Evolutionary conservation across 2,113 vertebrate genomes (phyloP).

Genomic region (Oryzias celebensis): DNA sequence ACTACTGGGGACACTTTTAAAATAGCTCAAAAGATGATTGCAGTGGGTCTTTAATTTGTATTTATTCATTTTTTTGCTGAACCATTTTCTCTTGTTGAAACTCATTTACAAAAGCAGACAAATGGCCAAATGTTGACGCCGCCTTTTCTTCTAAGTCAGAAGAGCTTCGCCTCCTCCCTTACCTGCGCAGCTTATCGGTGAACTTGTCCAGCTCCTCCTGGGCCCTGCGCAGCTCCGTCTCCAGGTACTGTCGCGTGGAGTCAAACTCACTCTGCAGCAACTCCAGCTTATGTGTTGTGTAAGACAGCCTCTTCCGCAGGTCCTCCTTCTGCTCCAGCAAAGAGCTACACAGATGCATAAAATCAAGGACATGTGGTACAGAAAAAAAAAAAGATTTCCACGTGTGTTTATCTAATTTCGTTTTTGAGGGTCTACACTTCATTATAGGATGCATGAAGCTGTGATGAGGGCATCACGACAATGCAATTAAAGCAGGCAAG

Average conservation of each 20-base stretch:
- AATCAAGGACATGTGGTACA: slow-evolving; percentile 22
- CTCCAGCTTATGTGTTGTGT: slow-evolving; percentile 91
- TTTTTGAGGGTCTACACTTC: slow-evolving; percentile 18
- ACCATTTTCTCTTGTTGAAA: no score
- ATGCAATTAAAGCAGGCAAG: slow-evolving; percentile 36
- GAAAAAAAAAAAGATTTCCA: slow-evolving; percentile 19
- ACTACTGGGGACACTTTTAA: no score
- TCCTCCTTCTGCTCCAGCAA: slow-evolving; percentile 96
- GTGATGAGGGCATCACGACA: slow-evolving; percentile 47
- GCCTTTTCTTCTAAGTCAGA: not conserved
- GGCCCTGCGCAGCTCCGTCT: slow-evolving; percentile 92
- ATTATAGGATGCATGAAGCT: slow-evolving; percentile 42
- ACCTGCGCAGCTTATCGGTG: slow-evolving; percentile 97
- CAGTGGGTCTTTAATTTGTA: no score
- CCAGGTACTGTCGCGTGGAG: slow-evolving; percentile 92
- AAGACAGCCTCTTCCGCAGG: slow-evolving; percentile 86
- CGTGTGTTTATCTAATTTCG: slow-evolving; percentile 16
- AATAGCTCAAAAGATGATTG: no score
- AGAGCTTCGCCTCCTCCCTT: not conserved
- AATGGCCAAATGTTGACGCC: no score
- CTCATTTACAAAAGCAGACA: no score
- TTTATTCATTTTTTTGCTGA: no score
- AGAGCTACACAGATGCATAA: slow-evolving; percentile 75
- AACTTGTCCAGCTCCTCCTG: slow-evolving; percentile 97
- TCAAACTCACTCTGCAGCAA: slow-evolving; percentile 93